Conservation (phyloP, 2,113 vertebrate genomes). For the Rhinolophus ferrumequinum region DNA sequence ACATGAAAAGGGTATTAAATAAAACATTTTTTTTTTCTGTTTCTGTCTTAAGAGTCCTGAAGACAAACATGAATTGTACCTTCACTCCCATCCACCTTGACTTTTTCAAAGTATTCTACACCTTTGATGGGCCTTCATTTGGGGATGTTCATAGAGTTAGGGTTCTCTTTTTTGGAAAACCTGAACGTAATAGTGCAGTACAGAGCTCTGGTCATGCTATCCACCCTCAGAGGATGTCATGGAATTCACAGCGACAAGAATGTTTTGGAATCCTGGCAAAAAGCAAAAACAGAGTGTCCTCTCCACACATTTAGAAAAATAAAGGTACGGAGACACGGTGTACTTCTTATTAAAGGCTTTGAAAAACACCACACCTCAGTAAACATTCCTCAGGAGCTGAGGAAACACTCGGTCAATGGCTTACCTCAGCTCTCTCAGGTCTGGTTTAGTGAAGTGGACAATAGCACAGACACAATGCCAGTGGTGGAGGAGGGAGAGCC, state of each 20-base stretch:
- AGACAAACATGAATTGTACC: neutral
- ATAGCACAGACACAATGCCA: constrained; percentile 49
- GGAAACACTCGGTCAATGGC: constrained; percentile 70
- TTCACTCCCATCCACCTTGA: neutral
- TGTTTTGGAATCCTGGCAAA: constrained; percentile 72
- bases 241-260: constrained; percentile 70
- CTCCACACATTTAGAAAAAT: constrained; percentile 74
- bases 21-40: neutral
- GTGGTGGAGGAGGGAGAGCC: neutral
- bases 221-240: constrained; percentile 31
- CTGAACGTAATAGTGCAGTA: neutral
- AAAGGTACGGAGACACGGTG: constrained; percentile 70
- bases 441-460: constrained; percentile 61
- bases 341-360: constrained; percentile 76
- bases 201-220: constrained; percentile 4
- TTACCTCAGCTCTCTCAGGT: constrained; percentile 56
- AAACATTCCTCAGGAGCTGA: constrained; percentile 76
- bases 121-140: neutral
- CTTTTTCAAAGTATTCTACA: neutral
- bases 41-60: neutral
- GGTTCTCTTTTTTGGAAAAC: constrained; percentile 50
- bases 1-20: neutral
- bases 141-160: neutral
- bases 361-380: constrained; percentile 76
- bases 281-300: constrained; percentile 68